Evolutionary conservation across 1,140 invertebrate species (phyloP).

Genomic region (Nasonia longicornis): DNA sequence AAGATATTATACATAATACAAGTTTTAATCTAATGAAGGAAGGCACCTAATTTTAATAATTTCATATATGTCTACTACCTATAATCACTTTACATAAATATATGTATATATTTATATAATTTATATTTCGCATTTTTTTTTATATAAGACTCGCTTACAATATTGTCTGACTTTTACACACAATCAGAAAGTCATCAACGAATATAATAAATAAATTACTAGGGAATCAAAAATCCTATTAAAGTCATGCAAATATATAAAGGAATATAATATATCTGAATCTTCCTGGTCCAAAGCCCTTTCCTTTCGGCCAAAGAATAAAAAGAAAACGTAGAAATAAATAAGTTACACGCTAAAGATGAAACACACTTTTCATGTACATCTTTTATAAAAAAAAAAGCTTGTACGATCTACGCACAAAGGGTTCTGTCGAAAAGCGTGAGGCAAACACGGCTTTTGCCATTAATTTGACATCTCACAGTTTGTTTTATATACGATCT

Average conservation of each 20-base stretch:
- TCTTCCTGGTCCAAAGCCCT: not conserved
- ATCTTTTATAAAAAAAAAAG: slow-evolving; percentile 1
- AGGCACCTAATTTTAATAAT: slow-evolving; percentile 62
- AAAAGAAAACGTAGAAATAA: slow-evolving; percentile 6
- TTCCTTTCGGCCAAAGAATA: not conserved
- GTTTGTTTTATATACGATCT: slow-evolving; percentile 14
- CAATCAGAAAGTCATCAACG: slow-evolving; percentile 32
- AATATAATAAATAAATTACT: slow-evolving; percentile 48
- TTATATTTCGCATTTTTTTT: slow-evolving; percentile 38
- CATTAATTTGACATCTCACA: slow-evolving; percentile 1
- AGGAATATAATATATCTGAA: slow-evolving; percentile 14
- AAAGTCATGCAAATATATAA: not conserved
- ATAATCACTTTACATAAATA: slow-evolving; percentile 53
- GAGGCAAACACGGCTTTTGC: slow-evolving; percentile 19
- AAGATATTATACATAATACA: slow-evolving; percentile 45
- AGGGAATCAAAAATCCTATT: slow-evolving; percentile 33
- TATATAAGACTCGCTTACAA: slow-evolving; percentile 48
- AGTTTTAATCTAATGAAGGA: slow-evolving; percentile 55
- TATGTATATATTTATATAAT: slow-evolving; percentile 37
- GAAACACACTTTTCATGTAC: not conserved
- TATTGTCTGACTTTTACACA: slow-evolving; percentile 51
- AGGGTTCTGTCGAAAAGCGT: not conserved
- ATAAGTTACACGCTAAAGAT: slow-evolving; percentile 5
- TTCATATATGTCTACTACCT: slow-evolving; percentile 52
- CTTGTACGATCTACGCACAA: slow-evolving; percentile 35